Evolutionary conservation across 35 echinoderm and acorn worm species (phyloP), one percentile per base, ranked within the genome.

Genomic region (Chiridota heheva): DNA sequence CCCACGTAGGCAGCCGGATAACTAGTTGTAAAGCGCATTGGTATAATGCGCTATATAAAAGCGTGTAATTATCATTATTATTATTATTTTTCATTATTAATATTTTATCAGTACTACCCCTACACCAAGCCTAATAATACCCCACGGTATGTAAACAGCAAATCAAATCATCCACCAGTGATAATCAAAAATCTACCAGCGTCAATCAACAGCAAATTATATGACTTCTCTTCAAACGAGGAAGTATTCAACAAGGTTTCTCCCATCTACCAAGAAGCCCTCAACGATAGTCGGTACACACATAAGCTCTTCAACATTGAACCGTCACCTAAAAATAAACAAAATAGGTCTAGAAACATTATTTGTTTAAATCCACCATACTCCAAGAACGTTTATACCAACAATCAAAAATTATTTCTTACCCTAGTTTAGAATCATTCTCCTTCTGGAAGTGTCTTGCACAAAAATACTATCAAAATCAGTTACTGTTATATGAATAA

Each of bases 401-500:
- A 69, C 40, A 32, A 36, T 39, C 30, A 4, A 3, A 69, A 69
- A 10, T 1, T 16, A 28, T 51, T 69, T 31, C 33, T 69, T n/a
- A 31, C 20, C 27, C 65, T 69, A 5, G 29, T 80, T 80, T 43
- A 63, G 15, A 80, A 80, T 20, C 57, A 80, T n/a, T 80, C 64
- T 41, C 76, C 76, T 36, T 4, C 43, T 13, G 72, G 45, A 37
- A 76, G 48, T 58, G 72, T 33, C 15, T 32, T 76, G 37, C 72
- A 76, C 45, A 76, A 76, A 76, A 76, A 76, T 36, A 76, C 5
- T 1, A 49, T 76, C 1, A 76, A 76, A 76, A 53, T 76, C 18
- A 76, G 72, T 58, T 58, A 76, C 18, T 53, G 46, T 58, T 76
- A 49, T 47, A 73, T 73, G 70, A 2, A 2, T 1, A 73, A 49